Base-by-base conservation (phyloP, 2,113 vertebrate genomes). In the Chaenocephalus aceratus region DNA sequence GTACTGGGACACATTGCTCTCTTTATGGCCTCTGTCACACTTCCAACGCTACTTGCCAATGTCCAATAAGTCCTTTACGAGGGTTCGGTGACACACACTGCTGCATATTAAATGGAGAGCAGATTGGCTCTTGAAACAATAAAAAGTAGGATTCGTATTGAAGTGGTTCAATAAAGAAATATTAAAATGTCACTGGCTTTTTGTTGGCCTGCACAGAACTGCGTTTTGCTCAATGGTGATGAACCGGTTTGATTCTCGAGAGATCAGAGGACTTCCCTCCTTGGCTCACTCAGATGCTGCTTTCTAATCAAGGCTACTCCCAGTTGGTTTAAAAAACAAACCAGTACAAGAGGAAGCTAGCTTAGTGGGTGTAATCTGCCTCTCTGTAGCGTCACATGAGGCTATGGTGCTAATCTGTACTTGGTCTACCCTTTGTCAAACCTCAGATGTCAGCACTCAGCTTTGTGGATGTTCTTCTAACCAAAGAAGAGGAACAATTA, bases 11-110 rank as follows among this genome's bases (percentile, higher is more conserved):
- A 58, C 54, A 63, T 3, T 36, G 45, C n/a, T 66, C n/a, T 41
- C 36, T 41, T 41, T 7, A 68, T 79, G 18, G 46, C 15, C 36
- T 68, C 23, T 59, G 65, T 73, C 14, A 70, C 5, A 48, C 36
- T 52, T 59, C 2, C 14, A 36, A 45, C 73, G 54, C 15, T 13
- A 51, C 72, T 59, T 73, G 4, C 58, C 45, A 70, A 15, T 77
- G 76, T 74, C 53, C 54, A 85, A 84, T 90, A 91, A 88, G 88
- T 88, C 18, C 60, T 92, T 91, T 85, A 88, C 77, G 46, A 69
- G 70, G 41, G 6, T 62, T 84, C 57, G 52, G 48, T 67, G 76
- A 65, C 81, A 72, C 15, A 15, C n/a, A 36, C 9, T 46, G 44
- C 26, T 49, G 30, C 60, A 62, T 84, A 72, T 82, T 82, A 72